These are phyloP conservation scores for Eremobia ochroleuca DNA, from an alignment of 2,888 invertebrate species.

Conservation along the genomic window DNA sequence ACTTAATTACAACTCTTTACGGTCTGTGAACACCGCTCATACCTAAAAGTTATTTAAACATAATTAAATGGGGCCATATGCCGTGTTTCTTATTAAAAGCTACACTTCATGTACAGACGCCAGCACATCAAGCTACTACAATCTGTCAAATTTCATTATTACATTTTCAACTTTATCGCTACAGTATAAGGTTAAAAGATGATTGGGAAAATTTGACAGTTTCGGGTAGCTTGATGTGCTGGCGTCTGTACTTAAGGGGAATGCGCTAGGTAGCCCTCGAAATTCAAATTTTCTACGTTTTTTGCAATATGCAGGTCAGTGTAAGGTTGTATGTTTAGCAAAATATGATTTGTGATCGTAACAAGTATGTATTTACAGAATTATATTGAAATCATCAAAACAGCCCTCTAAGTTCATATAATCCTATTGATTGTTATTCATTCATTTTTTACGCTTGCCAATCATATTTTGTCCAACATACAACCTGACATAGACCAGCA, in stretches of 20 bases:
- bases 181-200: too few relatives aligned
- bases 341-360: neutral
- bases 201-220: too few relatives aligned
- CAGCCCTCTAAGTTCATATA: neutral
- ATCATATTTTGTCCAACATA: neutral
- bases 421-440: neutral
- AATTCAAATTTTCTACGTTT: neutral
- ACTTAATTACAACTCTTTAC: conserved; percentile 18
- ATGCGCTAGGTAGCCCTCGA: neutral
- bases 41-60: conserved; percentile 5
- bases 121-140: too few relatives aligned
- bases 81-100: conserved; percentile 24
- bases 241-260: neutral
- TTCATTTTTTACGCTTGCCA: neutral
- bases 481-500: neutral
- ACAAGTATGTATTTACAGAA: too few relatives aligned
- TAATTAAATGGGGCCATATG: conserved; percentile 14
- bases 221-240: too few relatives aligned
- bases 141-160: too few relatives aligned
- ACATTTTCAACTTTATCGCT: too few relatives aligned
- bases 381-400: neutral
- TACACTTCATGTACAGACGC: neutral
- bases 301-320: neutral
- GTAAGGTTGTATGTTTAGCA: neutral
- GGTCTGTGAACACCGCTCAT: conserved; percentile 28